phyloP scores from a whole-genome alignment of 2,888 invertebrate genomes.

The Andricus quercusramuli region DNA sequence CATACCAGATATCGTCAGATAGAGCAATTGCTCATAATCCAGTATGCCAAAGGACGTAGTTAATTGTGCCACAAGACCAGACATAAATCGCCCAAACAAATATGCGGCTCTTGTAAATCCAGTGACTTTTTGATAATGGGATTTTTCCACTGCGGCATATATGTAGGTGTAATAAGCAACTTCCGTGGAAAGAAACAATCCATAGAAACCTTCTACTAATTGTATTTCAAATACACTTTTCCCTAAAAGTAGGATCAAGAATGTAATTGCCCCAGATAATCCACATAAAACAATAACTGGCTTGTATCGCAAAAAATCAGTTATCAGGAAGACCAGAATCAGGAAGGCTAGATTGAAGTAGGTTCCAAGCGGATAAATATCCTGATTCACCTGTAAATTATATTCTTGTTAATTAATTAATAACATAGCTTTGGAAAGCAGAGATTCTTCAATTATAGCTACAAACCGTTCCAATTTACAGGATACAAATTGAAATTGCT shows the following conservation, averaged over 20 bases:
- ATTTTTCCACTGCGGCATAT: conserved; percentile 91
- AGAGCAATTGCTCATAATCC: conserved; percentile 88
- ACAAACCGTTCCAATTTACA: no score
- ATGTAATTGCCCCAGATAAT: conserved; percentile 86
- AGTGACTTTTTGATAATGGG: conserved; percentile 90
- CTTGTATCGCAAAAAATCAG: conserved; percentile 92
- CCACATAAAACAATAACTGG: conserved; percentile 92
- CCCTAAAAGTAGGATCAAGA: conserved; percentile 88
- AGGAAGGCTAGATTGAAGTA: conserved; percentile 90
- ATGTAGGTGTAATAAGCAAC: conserved; percentile 97
- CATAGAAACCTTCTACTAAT: conserved; percentile 87
- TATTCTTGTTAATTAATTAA: conserved; percentile 17
- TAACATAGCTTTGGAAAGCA: neutral
- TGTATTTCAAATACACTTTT: conserved; percentile 86
- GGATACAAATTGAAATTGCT: no score
- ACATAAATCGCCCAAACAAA: conserved; percentile 88
- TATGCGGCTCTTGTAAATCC: conserved; percentile 92
- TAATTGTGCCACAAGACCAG: conserved; percentile 87
- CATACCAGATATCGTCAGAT: conserved; percentile 87
- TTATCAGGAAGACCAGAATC: conserved; percentile 89
- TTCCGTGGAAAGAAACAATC: conserved; percentile 92
- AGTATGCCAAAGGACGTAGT: conserved; percentile 84
- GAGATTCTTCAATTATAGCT: no score
- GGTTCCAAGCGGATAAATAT: conserved; percentile 92
- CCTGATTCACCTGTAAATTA: conserved; percentile 82